A percentile compares a stretch with the other conserved stretches of the same genome.
phyloP scores from a whole-genome alignment of 1,140 invertebrate species.

The Carposina sasakii region DNA sequence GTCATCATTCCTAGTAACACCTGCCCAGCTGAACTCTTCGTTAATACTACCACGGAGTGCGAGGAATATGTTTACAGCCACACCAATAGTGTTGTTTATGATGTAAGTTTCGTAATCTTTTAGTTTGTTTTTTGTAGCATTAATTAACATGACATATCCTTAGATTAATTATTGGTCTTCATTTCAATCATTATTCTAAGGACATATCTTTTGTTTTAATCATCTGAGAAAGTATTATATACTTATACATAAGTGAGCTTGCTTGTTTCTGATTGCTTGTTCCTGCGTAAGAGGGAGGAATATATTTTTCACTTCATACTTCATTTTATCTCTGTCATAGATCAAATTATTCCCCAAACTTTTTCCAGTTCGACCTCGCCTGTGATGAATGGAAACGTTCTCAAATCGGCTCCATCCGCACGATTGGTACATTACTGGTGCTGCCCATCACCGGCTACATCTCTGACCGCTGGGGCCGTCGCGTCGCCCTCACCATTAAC shows the following conservation, averaged over 20 bases:
- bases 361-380: slow-evolving; percentile 55
- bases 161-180: no score
- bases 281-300: no score
- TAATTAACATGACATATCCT: background rate
- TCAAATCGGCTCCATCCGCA: slow-evolving; percentile 81
- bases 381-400: slow-evolving; percentile 79
- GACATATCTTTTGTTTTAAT: no score
- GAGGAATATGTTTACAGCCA: slow-evolving; percentile 50
- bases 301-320: no score
- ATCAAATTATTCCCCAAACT: no score
- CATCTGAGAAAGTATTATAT: no score
- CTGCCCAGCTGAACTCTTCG: slow-evolving; percentile 48
- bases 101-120: slow-evolving; percentile 36
- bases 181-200: no score
- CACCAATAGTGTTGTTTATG: slow-evolving; percentile 53
- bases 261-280: no score
- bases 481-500: slow-evolving; percentile 75
- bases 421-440: slow-evolving; percentile 80
- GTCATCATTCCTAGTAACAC: slow-evolving; percentile 14
- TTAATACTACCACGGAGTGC: slow-evolving; percentile 39
- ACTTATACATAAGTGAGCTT: no score
- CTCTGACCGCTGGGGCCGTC: slow-evolving; percentile 78
- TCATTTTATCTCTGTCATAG: no score
- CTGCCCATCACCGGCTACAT: slow-evolving; percentile 79
- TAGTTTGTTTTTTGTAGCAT: background rate